phyloP scores from a whole-genome alignment of 2,113 vertebrate species.

The Lampris megalopsis region DNA sequence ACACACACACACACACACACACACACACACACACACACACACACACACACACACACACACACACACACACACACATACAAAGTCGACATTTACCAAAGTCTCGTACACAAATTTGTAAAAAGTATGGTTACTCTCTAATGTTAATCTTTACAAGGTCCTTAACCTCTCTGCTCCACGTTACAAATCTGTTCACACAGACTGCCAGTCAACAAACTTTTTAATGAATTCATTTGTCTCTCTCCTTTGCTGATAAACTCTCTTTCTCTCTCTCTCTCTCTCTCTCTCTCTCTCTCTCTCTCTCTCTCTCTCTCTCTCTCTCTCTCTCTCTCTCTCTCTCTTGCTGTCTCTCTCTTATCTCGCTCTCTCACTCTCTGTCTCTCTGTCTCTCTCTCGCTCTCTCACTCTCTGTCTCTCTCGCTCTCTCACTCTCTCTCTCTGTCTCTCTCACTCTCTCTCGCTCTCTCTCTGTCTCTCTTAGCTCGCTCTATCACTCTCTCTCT shows the following conservation, averaged over 20 bases:
- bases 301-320: too few relatives aligned
- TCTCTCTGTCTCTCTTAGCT: too few relatives aligned
- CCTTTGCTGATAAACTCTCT: too few relatives aligned
- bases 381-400: too few relatives aligned
- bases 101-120: slow-evolving; percentile 4
- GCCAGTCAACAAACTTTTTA: background rate
- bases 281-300: too few relatives aligned
- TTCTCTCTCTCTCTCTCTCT: background rate
- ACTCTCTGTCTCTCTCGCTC: too few relatives aligned
- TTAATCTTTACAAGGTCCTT: background rate
- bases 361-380: too few relatives aligned
- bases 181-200: background rate
- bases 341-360: too few relatives aligned
- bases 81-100: slow-evolving; percentile 25
- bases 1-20: slow-evolving; percentile 20
- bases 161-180: slow-evolving; percentile 1
- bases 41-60: background rate
- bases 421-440: too few relatives aligned
- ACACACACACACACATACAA: background rate
- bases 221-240: background rate
- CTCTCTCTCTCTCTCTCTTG: too few relatives aligned
- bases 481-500: too few relatives aligned
- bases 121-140: background rate
- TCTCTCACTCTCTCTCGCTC: too few relatives aligned
- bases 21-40: slow-evolving; percentile 21